Percentiles rank a stretch among this genome's conserved stretches.
phyloP scores from a whole-genome alignment of 2,113 vertebrate genomes.

The Cygnus atratus region DNA sequence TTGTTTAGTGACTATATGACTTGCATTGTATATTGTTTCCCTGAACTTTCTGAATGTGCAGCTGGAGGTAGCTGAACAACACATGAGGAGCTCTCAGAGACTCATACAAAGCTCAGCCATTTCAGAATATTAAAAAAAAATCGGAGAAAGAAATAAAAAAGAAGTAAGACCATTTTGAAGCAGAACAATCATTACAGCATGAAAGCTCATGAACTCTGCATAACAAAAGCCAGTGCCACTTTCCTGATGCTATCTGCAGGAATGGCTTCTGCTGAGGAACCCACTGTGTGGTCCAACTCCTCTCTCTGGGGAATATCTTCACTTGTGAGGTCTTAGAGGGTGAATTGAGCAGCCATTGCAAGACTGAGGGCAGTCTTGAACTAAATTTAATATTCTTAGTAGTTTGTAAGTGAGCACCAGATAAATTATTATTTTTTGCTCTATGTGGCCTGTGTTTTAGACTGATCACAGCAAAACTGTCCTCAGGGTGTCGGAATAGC shows the following conservation, averaged over 20 bases:
- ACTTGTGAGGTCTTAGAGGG: neutral
- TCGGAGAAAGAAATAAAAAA: neutral
- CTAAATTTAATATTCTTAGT: neutral
- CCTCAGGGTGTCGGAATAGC: neutral
- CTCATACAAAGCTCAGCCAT: neutral
- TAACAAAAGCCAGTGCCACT: neutral
- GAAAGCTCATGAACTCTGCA: neutral
- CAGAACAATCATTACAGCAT: neutral
- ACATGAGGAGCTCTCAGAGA: neutral
- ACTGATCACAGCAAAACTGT: neutral
- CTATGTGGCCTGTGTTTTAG: conserved; percentile 5
- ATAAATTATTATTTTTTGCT: neutral
- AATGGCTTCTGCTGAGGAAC: neutral
- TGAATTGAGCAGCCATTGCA: neutral
- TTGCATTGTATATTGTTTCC: accelerated
- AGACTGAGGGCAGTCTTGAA: neutral
- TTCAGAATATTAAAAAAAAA: neutral
- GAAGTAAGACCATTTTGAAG: neutral
- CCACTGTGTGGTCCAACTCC: neutral
- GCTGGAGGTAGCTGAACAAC: neutral
- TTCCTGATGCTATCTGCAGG: neutral
- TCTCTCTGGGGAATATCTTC: neutral
- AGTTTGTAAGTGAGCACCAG: conserved; percentile 10
- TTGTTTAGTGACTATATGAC: neutral
- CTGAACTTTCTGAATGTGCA: neutral